Evolutionary conservation across 2,113 vertebrate genomes (phyloP), one percentile per base, ranked within the genome.

Genomic region (Miniopterus natalensis): DNA sequence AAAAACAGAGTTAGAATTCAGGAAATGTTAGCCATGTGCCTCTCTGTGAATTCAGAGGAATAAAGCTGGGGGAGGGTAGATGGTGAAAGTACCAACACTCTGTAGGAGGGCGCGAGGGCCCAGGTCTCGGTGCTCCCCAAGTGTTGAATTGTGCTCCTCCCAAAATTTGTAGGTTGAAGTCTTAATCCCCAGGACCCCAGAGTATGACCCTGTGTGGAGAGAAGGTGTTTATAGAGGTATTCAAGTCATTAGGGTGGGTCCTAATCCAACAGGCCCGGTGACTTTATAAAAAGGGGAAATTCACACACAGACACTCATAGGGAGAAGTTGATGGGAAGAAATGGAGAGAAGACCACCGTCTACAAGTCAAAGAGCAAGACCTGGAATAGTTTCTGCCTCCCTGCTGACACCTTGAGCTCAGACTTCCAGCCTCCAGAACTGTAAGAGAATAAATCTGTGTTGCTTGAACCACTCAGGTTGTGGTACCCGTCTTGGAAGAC

Each of bases 1-100:
- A 92, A 86, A 86, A 75, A 47, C 14, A 73, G 14, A 98, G 88
- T 63, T 78, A 36, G 29, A 88, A 88, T 84, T 97, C 96, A 97
- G 98, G 96, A 87, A 84, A 65, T 53, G 55, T 63, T 94, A 29
- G 80, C 87, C 93, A 42, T 40, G 83, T 84, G 36, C 21, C 80
- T 88, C 80, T 95, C 94, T 90, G 80, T 77, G 73, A 95, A 96
- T 89, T 51, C 36, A 90, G 57, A 86, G 75, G 49, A 66, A 42
- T 42, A 36, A 75, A 57, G 87, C 49, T 4, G 23, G 53, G 27
- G 5, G 2, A 3, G n/a, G 21, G 47, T 18, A 10, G 49, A 40
- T 45, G 65, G 51, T 27, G 40, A 59, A 59, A 92, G 12, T 27
- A 8, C 80, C 45, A 9, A 3, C 8, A 59, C 57, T 23, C 25